A percentile compares a stretch with the other conserved stretches of the same genome.
These are phyloP conservation scores for Agriopis leucophaearia DNA, from an alignment of 2,888 invertebrate genomes.

Conservation along the genomic window DNA sequence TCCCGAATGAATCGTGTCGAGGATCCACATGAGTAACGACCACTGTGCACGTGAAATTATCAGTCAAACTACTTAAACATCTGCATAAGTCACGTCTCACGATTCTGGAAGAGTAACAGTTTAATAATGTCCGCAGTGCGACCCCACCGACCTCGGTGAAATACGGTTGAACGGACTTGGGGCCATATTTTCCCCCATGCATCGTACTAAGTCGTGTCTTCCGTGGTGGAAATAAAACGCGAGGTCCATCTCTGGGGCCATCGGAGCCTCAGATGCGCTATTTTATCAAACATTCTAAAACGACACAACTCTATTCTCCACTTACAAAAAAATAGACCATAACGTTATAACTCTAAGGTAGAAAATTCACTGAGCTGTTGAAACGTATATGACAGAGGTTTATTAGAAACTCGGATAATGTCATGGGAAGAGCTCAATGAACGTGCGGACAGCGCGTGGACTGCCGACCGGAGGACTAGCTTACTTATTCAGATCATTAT, in stretches of 20 bases:
- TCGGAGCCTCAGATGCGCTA: constrained; percentile 84
- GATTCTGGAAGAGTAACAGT: constrained; percentile 81
- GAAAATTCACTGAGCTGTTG: constrained; percentile 32
- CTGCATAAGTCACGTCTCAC: constrained; percentile 85
- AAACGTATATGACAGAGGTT: constrained; percentile 54
- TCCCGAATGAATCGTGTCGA: constrained; percentile 73
- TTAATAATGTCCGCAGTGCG: constrained; percentile 84
- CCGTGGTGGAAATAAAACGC: constrained; percentile 85
- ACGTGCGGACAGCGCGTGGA: constrained; percentile 84
- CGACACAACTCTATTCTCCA: constrained; percentile 44
- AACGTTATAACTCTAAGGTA: not conserved
- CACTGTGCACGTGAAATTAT: constrained; percentile 81
- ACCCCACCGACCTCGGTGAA: constrained; percentile 81
- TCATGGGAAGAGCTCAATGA: constrained; percentile 86
- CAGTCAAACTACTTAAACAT: constrained; percentile 85
- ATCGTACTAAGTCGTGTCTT: constrained; percentile 85
- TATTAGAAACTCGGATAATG: constrained; percentile 73
- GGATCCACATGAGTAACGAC: constrained; percentile 82
- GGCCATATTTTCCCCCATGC: constrained; percentile 84
- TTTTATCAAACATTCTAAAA: constrained; percentile 60
- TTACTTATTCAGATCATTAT: constrained; percentile 61
- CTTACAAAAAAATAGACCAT: constrained; percentile 39
- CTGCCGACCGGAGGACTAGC: constrained; percentile 76
- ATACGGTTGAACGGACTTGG: constrained; percentile 83
- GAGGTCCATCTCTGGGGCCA: constrained; percentile 85